Conservation (phyloP, 1,140 invertebrate genomes). For the Platyscapa corneri region DNA sequence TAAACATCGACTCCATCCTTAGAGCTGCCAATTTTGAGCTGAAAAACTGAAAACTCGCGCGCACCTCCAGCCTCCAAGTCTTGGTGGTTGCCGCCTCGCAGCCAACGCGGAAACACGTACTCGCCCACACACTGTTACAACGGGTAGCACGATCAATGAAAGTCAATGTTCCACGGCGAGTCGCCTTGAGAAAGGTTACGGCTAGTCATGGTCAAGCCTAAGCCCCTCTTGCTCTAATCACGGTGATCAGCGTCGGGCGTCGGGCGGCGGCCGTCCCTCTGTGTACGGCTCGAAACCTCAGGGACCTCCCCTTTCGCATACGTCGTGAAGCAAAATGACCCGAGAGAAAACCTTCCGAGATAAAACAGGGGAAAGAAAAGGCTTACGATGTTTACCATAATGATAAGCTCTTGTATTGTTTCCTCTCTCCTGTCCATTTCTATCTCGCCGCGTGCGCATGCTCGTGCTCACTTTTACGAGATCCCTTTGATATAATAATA, state of each 20-base stretch:
- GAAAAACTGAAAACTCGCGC: neutral
- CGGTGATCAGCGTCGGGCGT: conserved; percentile 37
- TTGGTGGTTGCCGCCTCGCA: neutral
- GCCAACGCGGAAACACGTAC: too few species aligned
- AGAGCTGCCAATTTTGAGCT: neutral
- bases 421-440: neutral
- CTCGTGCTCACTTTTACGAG: neutral
- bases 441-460: neutral
- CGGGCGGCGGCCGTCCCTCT: too few species aligned
- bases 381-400: conserved; percentile 40
- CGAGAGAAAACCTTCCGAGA: neutral
- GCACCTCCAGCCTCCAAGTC: too few species aligned
- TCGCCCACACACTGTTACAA: neutral
- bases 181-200: neutral
- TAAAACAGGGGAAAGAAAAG: conserved; percentile 4
- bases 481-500: neutral
- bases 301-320: neutral
- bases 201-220: neutral
- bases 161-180: neutral
- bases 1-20: neutral
- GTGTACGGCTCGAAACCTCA: neutral
- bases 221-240: conserved; percentile 5
- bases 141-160: neutral
- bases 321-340: neutral
- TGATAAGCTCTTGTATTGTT: conserved; percentile 26